Percentiles rank a stretch among this genome's conserved stretches.
Evolutionary conservation across 2,888 invertebrate species (phyloP).

Genomic region (Pyrrhia umbra): DNA sequence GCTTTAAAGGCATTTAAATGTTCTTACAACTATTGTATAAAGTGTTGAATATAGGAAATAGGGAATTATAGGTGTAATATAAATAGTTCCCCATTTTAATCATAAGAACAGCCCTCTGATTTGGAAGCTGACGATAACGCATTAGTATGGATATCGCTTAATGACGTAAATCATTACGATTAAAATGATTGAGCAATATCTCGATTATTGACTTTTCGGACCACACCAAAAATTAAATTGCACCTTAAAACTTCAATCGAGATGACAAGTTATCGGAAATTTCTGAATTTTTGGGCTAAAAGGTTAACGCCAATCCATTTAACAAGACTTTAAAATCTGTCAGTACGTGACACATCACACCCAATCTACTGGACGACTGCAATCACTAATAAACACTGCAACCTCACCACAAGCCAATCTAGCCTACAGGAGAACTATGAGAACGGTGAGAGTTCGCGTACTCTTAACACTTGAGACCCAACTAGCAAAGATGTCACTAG

Average conservation of each 20-base stretch:
- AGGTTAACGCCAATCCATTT: background rate
- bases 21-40: too few relatives aligned
- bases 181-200: too few relatives aligned
- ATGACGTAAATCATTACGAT: too few relatives aligned
- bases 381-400: background rate
- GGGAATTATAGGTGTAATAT: too few relatives aligned
- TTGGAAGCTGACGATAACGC: too few relatives aligned
- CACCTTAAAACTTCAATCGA: too few relatives aligned
- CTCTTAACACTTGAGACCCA: background rate
- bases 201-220: too few relatives aligned
- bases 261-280: background rate
- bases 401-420: background rate
- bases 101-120: too few relatives aligned
- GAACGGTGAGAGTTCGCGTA: constrained; percentile 16
- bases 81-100: background rate
- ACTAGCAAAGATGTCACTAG: background rate
- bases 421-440: background rate
- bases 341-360: background rate
- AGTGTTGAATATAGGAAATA: too few relatives aligned
- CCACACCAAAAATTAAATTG: too few relatives aligned
- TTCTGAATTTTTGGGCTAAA: background rate
- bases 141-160: too few relatives aligned
- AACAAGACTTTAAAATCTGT: constrained; percentile 13
- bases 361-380: background rate
- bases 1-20: too few relatives aligned